Base-by-base conservation (phyloP, 92 coral and sea anemone genomes). In the Bergia sp. region DNA sequence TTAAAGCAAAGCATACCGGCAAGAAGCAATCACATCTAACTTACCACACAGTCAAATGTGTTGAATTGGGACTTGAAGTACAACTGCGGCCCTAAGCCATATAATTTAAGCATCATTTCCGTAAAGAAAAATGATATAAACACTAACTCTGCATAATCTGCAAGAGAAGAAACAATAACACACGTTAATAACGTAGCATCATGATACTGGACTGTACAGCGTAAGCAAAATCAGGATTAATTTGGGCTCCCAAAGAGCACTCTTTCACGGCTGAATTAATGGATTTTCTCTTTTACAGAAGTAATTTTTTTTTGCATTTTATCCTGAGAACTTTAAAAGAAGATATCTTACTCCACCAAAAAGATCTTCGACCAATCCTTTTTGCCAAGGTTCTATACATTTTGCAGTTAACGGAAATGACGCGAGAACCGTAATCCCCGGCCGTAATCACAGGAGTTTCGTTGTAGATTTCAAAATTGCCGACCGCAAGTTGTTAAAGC, bases 31-130 rank as follows among this genome's bases (percentile, higher is more conserved):
- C 4, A 67, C 20, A 72, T 41, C 3, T 18, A 50, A 73, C 99
- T 91, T 92, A 97, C 99, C 98, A 97, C 98, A 88, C 96, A 97
- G 80, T 97, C 99, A 96, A 97, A 97, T 10, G 97, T 94, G 90
- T 97, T 97, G 83, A 97, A 97, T 83, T 97, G 99, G 12, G 99
- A 97, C 86, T 97, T 97, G 92, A 95, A 97, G 89, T 97, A 97
- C 23, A 97, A 89, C 89, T 93, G 96, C 5, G 96, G 96, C 11
- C 99, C 99, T 43, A 97, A 96, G 71, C 98, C 99, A 90, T 97
- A 97, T 20, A 97, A 82, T 79, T 97, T 97, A 81, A 97, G 85
- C 55, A 90, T 45, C 99, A 97, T 97, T 77, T 97, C 99, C 61
- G 90, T 45, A 79, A 97, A 97, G 93, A 97, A 97, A 79, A 97